These are phyloP conservation scores for Argyrosomus regius DNA, from an alignment of 2,797 vertebrate genomes.

Conservation along the genomic window DNA sequence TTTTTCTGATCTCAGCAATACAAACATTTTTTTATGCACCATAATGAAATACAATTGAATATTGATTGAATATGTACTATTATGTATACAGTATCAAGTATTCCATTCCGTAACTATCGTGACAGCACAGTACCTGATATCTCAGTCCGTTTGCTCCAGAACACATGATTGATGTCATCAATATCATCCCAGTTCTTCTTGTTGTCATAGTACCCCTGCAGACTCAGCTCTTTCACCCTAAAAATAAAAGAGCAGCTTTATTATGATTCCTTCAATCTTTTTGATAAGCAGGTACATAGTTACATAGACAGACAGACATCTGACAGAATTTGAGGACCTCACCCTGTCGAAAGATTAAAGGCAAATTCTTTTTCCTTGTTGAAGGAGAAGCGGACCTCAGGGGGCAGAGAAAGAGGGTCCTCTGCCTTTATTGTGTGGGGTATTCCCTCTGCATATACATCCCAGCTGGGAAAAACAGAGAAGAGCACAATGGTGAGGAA, in stretches of 20 bases:
- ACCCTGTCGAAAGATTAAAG: slow-evolving; percentile 49
- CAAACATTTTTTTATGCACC: background rate
- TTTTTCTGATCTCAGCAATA: background rate
- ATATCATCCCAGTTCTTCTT: slow-evolving; percentile 46
- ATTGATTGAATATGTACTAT: background rate
- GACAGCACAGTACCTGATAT: slow-evolving; percentile 54
- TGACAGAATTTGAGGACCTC: slow-evolving; percentile 1
- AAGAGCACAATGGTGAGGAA: background rate
- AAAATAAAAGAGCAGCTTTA: background rate
- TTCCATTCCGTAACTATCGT: background rate
- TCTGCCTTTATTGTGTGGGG: slow-evolving; percentile 52
- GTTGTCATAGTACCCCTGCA: slow-evolving; percentile 33
- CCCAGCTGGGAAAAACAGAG: slow-evolving; percentile 52
- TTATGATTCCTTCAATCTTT: background rate
- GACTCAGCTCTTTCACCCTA: slow-evolving; percentile 59
- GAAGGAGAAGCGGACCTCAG: slow-evolving; percentile 73
- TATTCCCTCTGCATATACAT: slow-evolving; percentile 46
- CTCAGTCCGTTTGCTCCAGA: slow-evolving; percentile 42
- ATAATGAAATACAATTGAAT: background rate
- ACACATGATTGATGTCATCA: slow-evolving; percentile 46
- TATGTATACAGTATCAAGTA: background rate
- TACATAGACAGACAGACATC: background rate
- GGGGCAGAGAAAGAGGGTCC: slow-evolving; percentile 5
- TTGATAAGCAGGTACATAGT: background rate
- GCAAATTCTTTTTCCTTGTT: slow-evolving; percentile 53